phyloP scores from a whole-genome alignment of 2,888 invertebrate genomes.

The Ecliptopera silaceata region DNA sequence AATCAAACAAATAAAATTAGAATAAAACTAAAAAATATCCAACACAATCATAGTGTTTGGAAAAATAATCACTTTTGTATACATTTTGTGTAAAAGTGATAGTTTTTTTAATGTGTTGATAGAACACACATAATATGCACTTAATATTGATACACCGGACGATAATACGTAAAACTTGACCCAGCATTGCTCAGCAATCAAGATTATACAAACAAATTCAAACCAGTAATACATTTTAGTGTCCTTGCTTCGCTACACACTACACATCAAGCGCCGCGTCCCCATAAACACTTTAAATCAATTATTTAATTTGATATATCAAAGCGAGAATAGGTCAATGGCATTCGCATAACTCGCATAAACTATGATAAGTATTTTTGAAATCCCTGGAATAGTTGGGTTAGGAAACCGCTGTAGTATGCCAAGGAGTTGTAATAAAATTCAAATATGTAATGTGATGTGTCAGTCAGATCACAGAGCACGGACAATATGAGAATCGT shows the following conservation, averaged over 20 bases:
- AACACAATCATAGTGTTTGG: too few species aligned
- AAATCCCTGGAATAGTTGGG: constrained; percentile 54
- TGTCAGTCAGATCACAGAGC: too few species aligned
- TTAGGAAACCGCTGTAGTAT: constrained; percentile 57
- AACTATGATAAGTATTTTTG: constrained; percentile 49
- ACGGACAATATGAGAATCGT: too few species aligned
- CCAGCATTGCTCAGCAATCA: constrained; percentile 7
- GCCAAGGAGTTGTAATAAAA: constrained; percentile 63
- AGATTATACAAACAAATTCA: constrained; percentile 24
- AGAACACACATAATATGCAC: constrained; percentile 27
- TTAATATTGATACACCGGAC: too few species aligned
- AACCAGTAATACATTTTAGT: constrained; percentile 27
- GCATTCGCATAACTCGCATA: constrained; percentile 53
- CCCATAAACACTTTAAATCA: constrained; percentile 36
- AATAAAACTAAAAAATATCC: too few species aligned
- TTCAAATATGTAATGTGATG: constrained; percentile 44
- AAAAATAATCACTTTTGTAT: too few species aligned
- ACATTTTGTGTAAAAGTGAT: too few species aligned
- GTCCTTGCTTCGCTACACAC: constrained; percentile 39
- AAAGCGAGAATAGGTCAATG: constrained; percentile 65
- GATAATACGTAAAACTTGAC: constrained; percentile 12
- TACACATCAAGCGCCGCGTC: constrained; percentile 38
- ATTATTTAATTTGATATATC: constrained; percentile 42
- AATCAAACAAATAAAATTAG: too few species aligned
- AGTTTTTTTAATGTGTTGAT: constrained; percentile 31